Evolutionary conservation across 2,797 vertebrate genomes (phyloP).

Genomic region (Emydoidea blandingii): DNA sequence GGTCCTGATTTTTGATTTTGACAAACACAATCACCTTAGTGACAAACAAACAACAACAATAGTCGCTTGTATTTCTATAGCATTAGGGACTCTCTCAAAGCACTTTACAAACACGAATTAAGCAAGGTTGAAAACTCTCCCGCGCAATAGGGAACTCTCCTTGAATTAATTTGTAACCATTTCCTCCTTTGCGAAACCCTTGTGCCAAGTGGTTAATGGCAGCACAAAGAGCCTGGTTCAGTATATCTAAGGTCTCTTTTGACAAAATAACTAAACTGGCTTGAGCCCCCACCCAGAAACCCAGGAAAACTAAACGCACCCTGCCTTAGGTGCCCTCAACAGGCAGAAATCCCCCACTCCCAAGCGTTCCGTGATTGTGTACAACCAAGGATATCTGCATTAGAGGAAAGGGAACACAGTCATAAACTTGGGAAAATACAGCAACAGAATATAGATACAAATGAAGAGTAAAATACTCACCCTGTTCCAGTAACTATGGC

Average conservation of each 20-base stretch:
- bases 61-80: slow-evolving; percentile 23
- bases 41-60: background rate
- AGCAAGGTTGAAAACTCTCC: slow-evolving; percentile 41
- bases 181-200: background rate
- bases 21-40: background rate
- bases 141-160: background rate
- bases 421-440: background rate
- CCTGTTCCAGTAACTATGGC: background rate
- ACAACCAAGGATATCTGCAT: accelerated
- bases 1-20: background rate
- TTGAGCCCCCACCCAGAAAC: background rate
- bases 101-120: slow-evolving; percentile 22
- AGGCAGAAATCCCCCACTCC: background rate
- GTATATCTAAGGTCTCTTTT: background rate
- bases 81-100: background rate
- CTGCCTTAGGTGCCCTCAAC: background rate
- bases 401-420: background rate
- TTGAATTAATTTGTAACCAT: background rate
- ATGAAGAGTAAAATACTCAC: background rate
- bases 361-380: background rate
- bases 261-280: background rate
- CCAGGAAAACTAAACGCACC: background rate
- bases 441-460: background rate
- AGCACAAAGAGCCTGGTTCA: background rate
- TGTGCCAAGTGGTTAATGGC: background rate